These are phyloP conservation scores for Actenoides lindsayi DNA, from an alignment of 2,113 vertebrate species.

Conservation along the genomic window DNA sequence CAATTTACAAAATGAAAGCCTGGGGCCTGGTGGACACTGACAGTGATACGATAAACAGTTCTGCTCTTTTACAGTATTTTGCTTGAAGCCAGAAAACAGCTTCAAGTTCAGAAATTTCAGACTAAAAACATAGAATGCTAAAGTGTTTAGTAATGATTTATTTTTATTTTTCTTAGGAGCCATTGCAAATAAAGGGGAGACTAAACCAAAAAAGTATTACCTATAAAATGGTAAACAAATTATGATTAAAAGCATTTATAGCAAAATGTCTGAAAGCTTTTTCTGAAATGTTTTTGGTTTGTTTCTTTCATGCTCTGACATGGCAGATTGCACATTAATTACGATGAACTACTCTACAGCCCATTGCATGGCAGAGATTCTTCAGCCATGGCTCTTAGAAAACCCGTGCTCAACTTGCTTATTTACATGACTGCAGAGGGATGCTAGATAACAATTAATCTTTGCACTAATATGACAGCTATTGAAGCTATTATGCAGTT, in stretches of 20 bases:
- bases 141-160: background rate
- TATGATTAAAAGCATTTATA: background rate
- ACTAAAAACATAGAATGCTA: background rate
- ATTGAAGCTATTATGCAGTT: background rate
- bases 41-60: slow-evolving; percentile 8
- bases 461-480: background rate
- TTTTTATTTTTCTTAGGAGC: background rate
- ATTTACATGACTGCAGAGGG: background rate
- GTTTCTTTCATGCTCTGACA: background rate
- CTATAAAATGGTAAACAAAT: background rate
- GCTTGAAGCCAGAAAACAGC: slow-evolving; percentile 30
- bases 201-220: background rate
- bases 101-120: slow-evolving; percentile 26
- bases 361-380: background rate
- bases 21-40: slow-evolving; percentile 5
- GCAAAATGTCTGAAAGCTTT: background rate
- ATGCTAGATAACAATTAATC: background rate
- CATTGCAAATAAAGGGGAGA: background rate
- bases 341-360: background rate
- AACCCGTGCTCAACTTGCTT: rapidly evolving
- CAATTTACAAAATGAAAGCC: slow-evolving; percentile 52
- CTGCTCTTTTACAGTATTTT: background rate
- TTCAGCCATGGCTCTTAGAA: background rate
- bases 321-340: background rate
- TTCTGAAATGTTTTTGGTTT: background rate